A percentile compares a stretch with the other conserved stretches of the same genome.
Evolutionary conservation across 2,113 vertebrate genomes (phyloP).

Genomic region (Mola mola): DNA sequence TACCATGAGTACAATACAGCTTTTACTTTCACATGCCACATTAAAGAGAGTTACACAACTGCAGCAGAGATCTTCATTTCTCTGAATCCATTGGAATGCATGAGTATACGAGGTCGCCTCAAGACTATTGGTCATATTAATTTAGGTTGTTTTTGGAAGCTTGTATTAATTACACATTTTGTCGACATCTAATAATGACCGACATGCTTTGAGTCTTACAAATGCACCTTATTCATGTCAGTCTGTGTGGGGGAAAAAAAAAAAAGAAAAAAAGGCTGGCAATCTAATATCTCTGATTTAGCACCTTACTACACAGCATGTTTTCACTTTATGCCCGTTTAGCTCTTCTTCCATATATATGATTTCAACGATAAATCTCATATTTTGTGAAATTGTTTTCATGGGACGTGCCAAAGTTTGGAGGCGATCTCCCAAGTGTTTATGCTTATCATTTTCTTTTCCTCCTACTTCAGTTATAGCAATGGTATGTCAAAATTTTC

Average conservation of each 20-base stretch:
- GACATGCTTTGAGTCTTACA: slow-evolving; percentile 83
- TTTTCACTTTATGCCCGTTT: slow-evolving; percentile 85
- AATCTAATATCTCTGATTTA: slow-evolving; percentile 84
- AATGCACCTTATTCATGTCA: slow-evolving; percentile 85
- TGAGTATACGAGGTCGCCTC: slow-evolving; percentile 84
- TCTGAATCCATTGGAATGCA: slow-evolving; percentile 76
- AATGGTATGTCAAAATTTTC: slow-evolving; percentile 84
- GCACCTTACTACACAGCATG: slow-evolving; percentile 87
- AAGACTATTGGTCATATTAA: slow-evolving; percentile 83
- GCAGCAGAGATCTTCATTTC: slow-evolving; percentile 70
- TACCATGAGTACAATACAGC: slow-evolving; percentile 72
- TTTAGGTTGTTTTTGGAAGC: slow-evolving; percentile 71
- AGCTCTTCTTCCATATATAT: slow-evolving; percentile 81
- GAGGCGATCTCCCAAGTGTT: slow-evolving; percentile 85
- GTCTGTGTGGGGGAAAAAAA: slow-evolving; percentile 59
- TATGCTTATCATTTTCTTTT: slow-evolving; percentile 76
- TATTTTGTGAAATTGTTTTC: slow-evolving; percentile 78
- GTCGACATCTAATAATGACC: slow-evolving; percentile 73
- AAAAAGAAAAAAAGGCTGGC: slow-evolving; percentile 70
- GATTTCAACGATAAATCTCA: slow-evolving; percentile 76
- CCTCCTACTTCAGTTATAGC: slow-evolving; percentile 82
- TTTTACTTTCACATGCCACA: slow-evolving; percentile 79
- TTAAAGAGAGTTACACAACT: slow-evolving; percentile 69
- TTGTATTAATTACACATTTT: slow-evolving; percentile 79
- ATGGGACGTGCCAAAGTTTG: slow-evolving; percentile 87